A percentile compares a stretch with the other conserved stretches of the same genome.
Evolutionary conservation across 2,888 invertebrate species (phyloP).

Genomic region (Andrena dorsata): DNA sequence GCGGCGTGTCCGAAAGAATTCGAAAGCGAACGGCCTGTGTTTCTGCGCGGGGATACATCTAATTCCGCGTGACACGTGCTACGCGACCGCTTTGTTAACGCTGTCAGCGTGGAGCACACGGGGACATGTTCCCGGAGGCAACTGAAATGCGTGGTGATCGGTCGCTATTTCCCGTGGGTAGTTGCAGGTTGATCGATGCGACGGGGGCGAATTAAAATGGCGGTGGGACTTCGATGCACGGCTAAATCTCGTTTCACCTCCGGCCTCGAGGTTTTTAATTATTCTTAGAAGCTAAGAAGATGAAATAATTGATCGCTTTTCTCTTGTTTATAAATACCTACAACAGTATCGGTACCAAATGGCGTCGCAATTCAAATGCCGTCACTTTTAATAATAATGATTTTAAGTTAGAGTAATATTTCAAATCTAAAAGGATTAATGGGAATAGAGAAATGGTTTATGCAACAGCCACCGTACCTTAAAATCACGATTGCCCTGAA

Average conservation of each 20-base stretch:
- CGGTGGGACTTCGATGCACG: neutral
- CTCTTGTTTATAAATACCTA: no score
- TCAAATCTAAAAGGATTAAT: no score
- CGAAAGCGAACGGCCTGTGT: conserved; percentile 45
- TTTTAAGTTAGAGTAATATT: no score
- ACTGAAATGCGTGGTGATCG: neutral
- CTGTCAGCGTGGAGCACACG: neutral
- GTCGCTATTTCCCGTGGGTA: conserved; percentile 9
- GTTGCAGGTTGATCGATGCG: conserved; percentile 2
- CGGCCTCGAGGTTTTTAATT: neutral
- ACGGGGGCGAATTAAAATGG: neutral
- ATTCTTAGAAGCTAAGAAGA: no score
- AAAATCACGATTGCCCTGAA: neutral
- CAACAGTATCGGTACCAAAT: no score
- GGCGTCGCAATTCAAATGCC: no score
- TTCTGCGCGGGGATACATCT: conserved; percentile 15
- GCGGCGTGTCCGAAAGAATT: conserved; percentile 41
- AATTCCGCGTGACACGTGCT: conserved; percentile 46
- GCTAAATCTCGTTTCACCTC: neutral
- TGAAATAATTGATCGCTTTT: no score
- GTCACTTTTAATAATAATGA: no score
- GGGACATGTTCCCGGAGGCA: neutral
- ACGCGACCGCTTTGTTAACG: conserved; percentile 37
- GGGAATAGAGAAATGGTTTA: no score
- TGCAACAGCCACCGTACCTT: neutral